Base-by-base conservation (phyloP, 2,797 vertebrate species). In the Tapirus indicus region DNA sequence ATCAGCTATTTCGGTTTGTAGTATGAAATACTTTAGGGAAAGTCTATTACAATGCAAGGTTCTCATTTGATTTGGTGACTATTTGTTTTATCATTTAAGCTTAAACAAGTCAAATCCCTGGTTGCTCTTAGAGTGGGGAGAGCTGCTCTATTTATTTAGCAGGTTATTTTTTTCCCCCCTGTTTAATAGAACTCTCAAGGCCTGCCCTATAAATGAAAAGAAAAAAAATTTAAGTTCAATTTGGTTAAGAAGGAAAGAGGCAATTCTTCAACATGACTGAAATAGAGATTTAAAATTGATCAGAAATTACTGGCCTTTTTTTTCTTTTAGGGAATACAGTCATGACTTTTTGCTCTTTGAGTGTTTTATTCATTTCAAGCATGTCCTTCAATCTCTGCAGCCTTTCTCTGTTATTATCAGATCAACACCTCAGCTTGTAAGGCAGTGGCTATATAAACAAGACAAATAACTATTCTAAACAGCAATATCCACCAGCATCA, bases 21-120 rank as follows among this genome's bases (percentile, higher is more conserved):
- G 25, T 78, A 56, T 75, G 25, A 95, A 94, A 56, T 75, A 94
- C 52, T 32, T 29, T 18, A 80, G 16, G 14, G 52, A 35, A 80
- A 75, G 2, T 69, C 18, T 84, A 41, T 93, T 91, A 6, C 18
- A 88, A 29, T 7, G 58, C 25, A 87, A 35, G 1, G 10, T 75
- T 64, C 38, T 94, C 32, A 25, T 88, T 88, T 88, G 52, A 91
- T 64, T 95, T 91, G 78, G 38, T 12, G 5, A 38, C 27, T 83
- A 29, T 75, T 97, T 93, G 29, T 96, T 94, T 75, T 91, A 93
- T 88, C 47, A 71, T 66, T 94, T 77, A 85, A 85, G 41, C 13
- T 77, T 96, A 94, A 93, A 79, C 12, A 91, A 85, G n/a, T 49
- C 14, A 92, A 95, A 91, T 79, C 27, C 8, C 44, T 56, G 16